A percentile compares a stretch with the other conserved stretches of the same genome.
Evolutionary conservation across 2,888 invertebrate genomes (phyloP).

Genomic region (Leptopilina syphax): DNA sequence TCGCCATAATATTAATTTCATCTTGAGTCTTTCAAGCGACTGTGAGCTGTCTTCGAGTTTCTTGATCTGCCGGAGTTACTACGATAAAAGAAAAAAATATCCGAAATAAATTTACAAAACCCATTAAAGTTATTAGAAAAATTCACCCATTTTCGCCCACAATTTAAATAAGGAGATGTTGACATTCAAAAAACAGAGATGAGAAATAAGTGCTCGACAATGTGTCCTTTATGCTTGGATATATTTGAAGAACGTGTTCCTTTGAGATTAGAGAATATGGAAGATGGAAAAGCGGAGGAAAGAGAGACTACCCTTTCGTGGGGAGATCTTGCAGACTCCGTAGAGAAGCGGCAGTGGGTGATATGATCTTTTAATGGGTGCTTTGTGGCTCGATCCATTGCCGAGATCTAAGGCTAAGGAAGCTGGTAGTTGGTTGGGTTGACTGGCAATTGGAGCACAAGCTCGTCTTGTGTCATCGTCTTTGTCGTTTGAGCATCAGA

Average conservation of each 20-base stretch:
- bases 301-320: constrained; percentile 51
- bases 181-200: not conserved
- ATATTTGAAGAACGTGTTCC: constrained; percentile 28
- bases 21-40: too few relatives aligned
- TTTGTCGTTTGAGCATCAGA: constrained; percentile 64
- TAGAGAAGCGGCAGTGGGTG: constrained; percentile 66
- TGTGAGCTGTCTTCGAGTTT: too few relatives aligned
- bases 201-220: not conserved
- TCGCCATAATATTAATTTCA: too few relatives aligned
- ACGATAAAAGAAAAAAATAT: too few relatives aligned
- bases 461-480: constrained; percentile 58
- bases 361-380: constrained; percentile 77
- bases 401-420: constrained; percentile 71
- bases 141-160: too few relatives aligned
- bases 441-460: constrained; percentile 52
- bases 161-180: too few relatives aligned
- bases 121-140: too few relatives aligned
- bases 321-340: constrained; percentile 60
- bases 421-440: constrained; percentile 61
- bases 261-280: constrained; percentile 48
- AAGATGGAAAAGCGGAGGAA: constrained; percentile 38
- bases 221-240: not conserved
- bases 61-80: too few relatives aligned
- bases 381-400: constrained; percentile 76
- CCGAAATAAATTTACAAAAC: too few relatives aligned